Evolutionary conservation across 2,113 vertebrate genomes (phyloP).

Genomic region (Platichthys stellatus): DNA sequence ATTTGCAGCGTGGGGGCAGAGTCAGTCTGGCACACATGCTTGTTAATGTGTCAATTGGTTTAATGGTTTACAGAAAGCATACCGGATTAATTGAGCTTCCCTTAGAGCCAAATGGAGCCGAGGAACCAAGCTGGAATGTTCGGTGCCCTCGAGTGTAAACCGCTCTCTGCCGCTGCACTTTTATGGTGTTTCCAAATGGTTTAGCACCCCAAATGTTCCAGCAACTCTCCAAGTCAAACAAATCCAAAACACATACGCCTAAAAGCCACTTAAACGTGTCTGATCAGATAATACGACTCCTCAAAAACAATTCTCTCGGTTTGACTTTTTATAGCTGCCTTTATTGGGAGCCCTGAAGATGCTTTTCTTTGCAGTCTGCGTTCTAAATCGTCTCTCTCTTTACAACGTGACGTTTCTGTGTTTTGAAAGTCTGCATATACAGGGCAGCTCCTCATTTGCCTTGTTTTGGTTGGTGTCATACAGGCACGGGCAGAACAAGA

Average conservation of each 20-base stretch:
- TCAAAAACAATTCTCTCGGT: constrained; percentile 17
- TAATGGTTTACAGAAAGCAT: constrained; percentile 77
- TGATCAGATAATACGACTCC: constrained; percentile 41
- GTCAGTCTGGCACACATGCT: constrained; percentile 65
- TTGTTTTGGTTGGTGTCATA: constrained; percentile 14
- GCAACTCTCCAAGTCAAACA: constrained; percentile 45
- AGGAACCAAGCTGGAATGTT: constrained; percentile 40
- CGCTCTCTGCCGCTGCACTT: constrained; percentile 37
- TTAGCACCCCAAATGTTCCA: constrained; percentile 51
- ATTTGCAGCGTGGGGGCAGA: constrained; percentile 52
- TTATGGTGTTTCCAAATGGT: constrained; percentile 66
- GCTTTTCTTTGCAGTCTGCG: constrained; percentile 26
- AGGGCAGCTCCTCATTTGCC: background rate
- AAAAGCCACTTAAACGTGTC: constrained; percentile 28
- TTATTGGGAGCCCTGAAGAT: constrained; percentile 27
- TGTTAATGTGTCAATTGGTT: constrained; percentile 74
- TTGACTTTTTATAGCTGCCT: constrained; percentile 33
- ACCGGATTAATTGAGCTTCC: constrained; percentile 60
- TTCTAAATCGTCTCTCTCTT: constrained; percentile 35
- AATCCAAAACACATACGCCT: constrained; percentile 41
- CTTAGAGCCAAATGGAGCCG: constrained; percentile 29
- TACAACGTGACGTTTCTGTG: background rate
- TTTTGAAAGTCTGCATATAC: constrained; percentile 10
- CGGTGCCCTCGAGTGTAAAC: constrained; percentile 40
- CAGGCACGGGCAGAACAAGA: constrained; percentile 25